Percentiles rank a stretch among this genome's conserved stretches.
phyloP scores from a whole-genome alignment of 2,797 vertebrate species.

The Crypturellus tataupa region DNA sequence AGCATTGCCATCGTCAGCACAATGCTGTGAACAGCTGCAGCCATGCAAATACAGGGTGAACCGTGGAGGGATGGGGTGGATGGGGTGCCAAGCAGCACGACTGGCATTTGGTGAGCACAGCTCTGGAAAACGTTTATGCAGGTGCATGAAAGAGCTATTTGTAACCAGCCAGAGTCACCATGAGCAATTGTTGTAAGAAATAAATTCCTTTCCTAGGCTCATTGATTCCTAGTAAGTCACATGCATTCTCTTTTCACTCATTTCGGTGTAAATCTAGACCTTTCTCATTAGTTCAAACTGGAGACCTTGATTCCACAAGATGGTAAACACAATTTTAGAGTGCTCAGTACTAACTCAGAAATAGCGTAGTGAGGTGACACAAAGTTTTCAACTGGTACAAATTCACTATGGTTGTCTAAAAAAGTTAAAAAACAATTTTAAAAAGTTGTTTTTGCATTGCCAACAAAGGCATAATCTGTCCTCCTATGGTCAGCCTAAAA shows the following conservation, averaged over 20 bases:
- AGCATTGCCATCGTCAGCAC: slow-evolving; percentile 8
- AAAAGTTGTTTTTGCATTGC: neutral
- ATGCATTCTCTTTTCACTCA: neutral
- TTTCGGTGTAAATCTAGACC: neutral
- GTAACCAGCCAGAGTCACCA: neutral
- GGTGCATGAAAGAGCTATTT: neutral
- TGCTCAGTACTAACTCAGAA: neutral
- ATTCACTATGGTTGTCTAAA: neutral
- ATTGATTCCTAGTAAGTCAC: neutral
- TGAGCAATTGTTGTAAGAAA: neutral
- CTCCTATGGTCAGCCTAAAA: neutral
- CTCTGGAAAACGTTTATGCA: neutral
- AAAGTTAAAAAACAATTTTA: neutral
- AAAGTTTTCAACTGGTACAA: neutral
- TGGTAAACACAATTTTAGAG: neutral
- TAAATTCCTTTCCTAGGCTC: neutral
- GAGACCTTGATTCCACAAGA: neutral
- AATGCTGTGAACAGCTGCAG: neutral
- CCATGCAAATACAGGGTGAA: neutral
- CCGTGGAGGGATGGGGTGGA: neutral
- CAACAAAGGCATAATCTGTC: neutral
- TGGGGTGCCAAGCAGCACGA: neutral
- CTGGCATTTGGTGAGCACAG: neutral
- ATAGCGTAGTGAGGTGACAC: neutral
- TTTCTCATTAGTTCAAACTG: neutral